Evolutionary conservation across 64 coral and sea anemone species (phyloP), one percentile per base, ranked within the genome.

Genomic region (Pachyseris speciosa): DNA sequence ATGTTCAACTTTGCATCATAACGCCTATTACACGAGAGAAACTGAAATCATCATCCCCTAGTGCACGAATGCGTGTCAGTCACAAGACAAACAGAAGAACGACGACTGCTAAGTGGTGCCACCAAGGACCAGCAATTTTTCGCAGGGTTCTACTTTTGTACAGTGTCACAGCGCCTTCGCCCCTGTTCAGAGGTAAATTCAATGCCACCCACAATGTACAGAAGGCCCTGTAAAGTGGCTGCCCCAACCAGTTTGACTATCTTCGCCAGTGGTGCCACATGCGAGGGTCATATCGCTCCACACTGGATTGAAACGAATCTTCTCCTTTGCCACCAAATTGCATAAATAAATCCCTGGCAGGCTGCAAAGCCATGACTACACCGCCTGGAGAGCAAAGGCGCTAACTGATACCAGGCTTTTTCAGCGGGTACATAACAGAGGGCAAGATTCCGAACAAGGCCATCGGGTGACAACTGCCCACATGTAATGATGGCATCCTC

Each of bases 271-370:
- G 91, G 65, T 40, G 84, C 84, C 26, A 94, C 91, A 71, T 69
- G 1, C 75, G 40, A 10, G 86, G 74, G 25, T 88, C 84, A 34
- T 77, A 88, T 7, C 76, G 75, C 22, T 94, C 91, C 5, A 94
- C 85, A 43, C 45, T 87, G 16, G 49, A 69, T 44, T 87, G 64
- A 12, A 75, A 67, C 1, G 74, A 49, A 37, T 72, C 85, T 34
- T 88, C 85, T n/a, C 72, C 75, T 63, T 94, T 80, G n/a, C 94
- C 94, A 55, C 94, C 94, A 57, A 53, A n/a, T n/a, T n/a, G n/a
- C n/a, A n/a, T n/a, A n/a, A n/a, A n/a, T n/a, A n/a, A n/a, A n/a
- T n/a, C n/a, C n/a, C n/a, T n/a, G n/a, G n/a, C n/a, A n/a, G n/a
- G n/a, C n/a, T n/a, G n/a, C n/a, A n/a, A n/a, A n/a, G n/a, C n/a